A percentile compares a stretch with the other conserved stretches of the same genome.
phyloP scores from a whole-genome alignment of 2,113 vertebrate species.

The Grantiella picta region DNA sequence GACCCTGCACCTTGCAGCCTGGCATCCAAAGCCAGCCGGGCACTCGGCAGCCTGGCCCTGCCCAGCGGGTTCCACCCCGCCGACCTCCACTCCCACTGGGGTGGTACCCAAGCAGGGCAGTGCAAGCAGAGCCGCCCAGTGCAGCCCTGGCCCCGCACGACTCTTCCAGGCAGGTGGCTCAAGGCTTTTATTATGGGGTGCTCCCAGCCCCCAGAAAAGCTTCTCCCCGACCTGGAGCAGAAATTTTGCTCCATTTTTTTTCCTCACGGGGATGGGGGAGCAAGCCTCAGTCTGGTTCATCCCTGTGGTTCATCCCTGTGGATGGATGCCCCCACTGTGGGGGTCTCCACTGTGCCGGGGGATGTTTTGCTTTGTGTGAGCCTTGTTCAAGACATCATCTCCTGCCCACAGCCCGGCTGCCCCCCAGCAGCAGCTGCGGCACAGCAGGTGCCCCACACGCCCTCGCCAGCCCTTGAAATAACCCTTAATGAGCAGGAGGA shows the following conservation, averaged over 20 bases:
- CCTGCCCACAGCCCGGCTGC: background rate
- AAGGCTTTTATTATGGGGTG: background rate
- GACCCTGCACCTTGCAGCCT: background rate
- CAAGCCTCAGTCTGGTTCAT: background rate
- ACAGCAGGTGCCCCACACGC: background rate
- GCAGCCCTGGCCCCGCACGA: background rate
- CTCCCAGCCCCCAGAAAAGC: background rate
- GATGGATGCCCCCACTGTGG: no score
- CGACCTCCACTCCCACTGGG: background rate
- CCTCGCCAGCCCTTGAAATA: background rate
- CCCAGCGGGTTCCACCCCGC: background rate
- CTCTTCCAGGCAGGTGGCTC: background rate
- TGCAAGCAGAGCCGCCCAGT: accelerated
- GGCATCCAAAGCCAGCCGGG: background rate
- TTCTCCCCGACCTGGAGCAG: background rate
- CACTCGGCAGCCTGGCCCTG: background rate
- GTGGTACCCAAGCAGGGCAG: background rate
- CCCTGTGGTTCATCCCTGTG: background rate
- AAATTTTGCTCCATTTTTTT: background rate
- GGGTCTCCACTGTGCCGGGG: accelerated
- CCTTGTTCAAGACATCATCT: background rate
- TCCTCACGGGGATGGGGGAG: background rate
- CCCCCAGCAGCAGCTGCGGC: background rate
- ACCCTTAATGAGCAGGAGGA: background rate
- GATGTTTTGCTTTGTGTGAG: background rate